Percentiles rank a stretch among this genome's conserved stretches.
These are phyloP conservation scores for Paralvinella palmiformis DNA, from an alignment of 1,140 invertebrate genomes.

Conservation along the genomic window DNA sequence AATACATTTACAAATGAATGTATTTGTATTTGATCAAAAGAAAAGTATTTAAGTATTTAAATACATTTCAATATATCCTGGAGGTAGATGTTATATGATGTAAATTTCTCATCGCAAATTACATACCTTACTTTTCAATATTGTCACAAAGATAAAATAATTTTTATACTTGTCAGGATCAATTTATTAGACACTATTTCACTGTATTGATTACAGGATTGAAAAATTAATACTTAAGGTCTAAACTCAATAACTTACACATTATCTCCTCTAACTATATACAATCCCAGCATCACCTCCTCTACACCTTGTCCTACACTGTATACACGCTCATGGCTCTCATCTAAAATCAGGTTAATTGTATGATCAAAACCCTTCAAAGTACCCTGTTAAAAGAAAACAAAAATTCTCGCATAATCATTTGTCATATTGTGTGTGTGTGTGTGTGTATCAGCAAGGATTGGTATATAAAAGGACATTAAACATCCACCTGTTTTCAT, in stretches of 20 bases:
- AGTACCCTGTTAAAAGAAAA: conserved; percentile 61
- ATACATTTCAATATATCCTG: no score
- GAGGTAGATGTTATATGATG: not conserved
- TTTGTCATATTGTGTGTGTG: not conserved
- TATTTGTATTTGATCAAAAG: no score
- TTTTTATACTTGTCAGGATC: no score
- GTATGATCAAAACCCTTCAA: conserved; percentile 95
- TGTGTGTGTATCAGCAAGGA: conserved; percentile 3
- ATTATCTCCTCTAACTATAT: conserved; percentile 97
- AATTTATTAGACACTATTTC: not conserved
- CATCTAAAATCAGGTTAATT: conserved; percentile 94
- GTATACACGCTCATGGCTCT: conserved; percentile 95
- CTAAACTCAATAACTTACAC: conserved; percentile 60
- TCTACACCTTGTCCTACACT: conserved; percentile 85
- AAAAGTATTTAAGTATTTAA: no score
- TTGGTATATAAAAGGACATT: not conserved
- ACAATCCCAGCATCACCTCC: conserved; percentile 91
- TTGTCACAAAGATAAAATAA: not conserved
- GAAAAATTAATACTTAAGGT: not conserved
- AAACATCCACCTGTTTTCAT: not conserved
- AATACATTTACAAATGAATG: no score
- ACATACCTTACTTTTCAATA: not conserved
- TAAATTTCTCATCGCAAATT: not conserved
- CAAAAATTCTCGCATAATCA: conserved; percentile 11
- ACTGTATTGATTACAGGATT: not conserved